These are phyloP conservation scores for Aspidiotus rigidus DNA, from an alignment of 2,888 invertebrate species.

Conservation along the genomic window DNA sequence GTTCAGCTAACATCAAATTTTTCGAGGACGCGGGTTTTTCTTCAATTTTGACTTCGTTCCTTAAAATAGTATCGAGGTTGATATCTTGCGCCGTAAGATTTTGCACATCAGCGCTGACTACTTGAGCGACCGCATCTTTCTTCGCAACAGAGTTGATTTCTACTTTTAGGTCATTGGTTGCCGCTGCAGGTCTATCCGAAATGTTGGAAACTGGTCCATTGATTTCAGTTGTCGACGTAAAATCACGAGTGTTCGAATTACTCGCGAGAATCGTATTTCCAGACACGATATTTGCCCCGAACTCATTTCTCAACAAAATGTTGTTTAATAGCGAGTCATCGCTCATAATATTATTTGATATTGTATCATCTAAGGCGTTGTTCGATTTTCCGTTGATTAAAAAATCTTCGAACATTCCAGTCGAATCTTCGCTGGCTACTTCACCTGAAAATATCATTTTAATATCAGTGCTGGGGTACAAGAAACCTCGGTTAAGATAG, in stretches of 20 bases:
- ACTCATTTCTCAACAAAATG: conserved; percentile 22
- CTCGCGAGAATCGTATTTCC: conserved; percentile 4
- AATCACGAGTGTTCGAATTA: neutral
- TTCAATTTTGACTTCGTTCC: conserved; percentile 11
- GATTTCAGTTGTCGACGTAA: neutral
- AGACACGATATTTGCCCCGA: conserved; percentile 7
- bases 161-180: conserved; percentile 5
- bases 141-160: conserved; percentile 13
- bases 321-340: conserved; percentile 32
- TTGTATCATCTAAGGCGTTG: conserved; percentile 42
- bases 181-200: conserved; percentile 2
- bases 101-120: conserved; percentile 6
- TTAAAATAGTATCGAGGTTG: conserved; percentile 16
- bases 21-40: conserved; percentile 36
- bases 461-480: neutral
- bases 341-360: conserved; percentile 24
- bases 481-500: neutral
- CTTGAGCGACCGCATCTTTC: conserved; percentile 14
- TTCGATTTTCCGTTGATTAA: conserved; percentile 52
- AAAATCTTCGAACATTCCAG: conserved; percentile 56
- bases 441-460: conserved; percentile 1
- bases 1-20: conserved; percentile 70
- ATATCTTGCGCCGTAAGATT: neutral
- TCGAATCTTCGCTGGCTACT: conserved; percentile 47
- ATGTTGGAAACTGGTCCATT: neutral